These are phyloP conservation scores for Drosophila pandora DNA, from an alignment of 1,140 invertebrate species.

Conservation along the genomic window DNA sequence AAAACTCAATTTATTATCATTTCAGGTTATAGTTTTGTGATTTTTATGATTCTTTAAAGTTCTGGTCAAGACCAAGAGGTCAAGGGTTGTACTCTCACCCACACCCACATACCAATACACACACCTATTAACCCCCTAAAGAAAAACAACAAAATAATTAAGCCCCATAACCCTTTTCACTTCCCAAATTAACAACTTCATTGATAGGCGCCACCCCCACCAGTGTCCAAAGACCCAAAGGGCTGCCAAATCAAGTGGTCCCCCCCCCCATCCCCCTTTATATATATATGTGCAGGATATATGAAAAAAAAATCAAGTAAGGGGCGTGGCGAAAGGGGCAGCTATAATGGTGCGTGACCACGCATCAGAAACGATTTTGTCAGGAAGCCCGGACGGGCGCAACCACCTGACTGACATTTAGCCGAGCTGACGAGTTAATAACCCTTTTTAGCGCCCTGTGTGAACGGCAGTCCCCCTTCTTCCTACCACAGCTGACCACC, in stretches of 20 bases:
- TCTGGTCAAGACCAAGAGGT: constrained; percentile 38
- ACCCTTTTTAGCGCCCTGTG: constrained; percentile 78
- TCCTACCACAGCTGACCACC: constrained; percentile 7
- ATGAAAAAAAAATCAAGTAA: constrained; percentile 1
- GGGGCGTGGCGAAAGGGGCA: constrained; percentile 5
- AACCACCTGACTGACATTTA: constrained; percentile 77
- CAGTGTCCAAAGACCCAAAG: constrained; percentile 23
- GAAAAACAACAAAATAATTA: constrained; percentile 59
- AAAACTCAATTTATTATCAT: constrained; percentile 71
- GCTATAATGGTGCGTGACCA: constrained; percentile 83
- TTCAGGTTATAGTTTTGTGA: constrained; percentile 5
- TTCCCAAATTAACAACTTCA: constrained; percentile 75
- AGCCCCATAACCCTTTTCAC: constrained; percentile 18
- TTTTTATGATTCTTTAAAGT: constrained; percentile 32
- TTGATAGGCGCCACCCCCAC: constrained; percentile 56
- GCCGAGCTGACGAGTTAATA: constrained; percentile 83
- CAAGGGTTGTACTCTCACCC: neutral
- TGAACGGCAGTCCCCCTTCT: neutral
- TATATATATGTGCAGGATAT: neutral
- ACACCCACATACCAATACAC: constrained; percentile 6
- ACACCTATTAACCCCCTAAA: constrained; percentile 42
- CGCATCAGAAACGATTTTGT: constrained; percentile 82
- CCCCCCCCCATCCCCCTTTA: constrained; percentile 2
- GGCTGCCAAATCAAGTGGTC: constrained; percentile 63
- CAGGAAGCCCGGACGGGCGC: constrained; percentile 48